Base-by-base conservation (phyloP, 1,140 invertebrate species). In the Coelopa frigida region DNA sequence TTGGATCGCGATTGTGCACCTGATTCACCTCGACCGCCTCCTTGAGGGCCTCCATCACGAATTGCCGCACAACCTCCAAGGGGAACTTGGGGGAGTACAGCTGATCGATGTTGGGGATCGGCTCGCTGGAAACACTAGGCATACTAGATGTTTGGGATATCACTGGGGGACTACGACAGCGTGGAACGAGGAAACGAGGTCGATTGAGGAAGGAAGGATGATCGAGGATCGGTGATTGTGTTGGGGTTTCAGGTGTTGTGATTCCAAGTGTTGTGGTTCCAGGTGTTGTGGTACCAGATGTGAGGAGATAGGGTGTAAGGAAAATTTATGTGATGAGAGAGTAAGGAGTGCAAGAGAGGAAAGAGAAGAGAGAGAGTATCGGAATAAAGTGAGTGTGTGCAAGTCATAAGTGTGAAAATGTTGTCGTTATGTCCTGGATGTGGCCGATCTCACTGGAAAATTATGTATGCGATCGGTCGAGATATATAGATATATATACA, bases 1-100 rank as follows among this genome's bases (percentile, higher is more conserved):
- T 94, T 0, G 96, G 94, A 77, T 99, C 97, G 48, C 96, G 75
- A 70, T 98, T 98, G 63, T 98, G 94, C 2, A 95, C 85, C 66
- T 97, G 94, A 69, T 97, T 97, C 49, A 94, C 87, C 59, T 89
- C 80, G 3, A 98, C 94, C 3, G 95, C 94, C 56, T 94, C 89
- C 37, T 87, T 85, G 10, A 99, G 73, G 1, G 94, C 89, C 56
- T 82, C 80, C 91, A 99, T 98, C 7, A 95, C 86, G 67, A 93
- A 95, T 62, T 91, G 83, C 48, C 96, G 83, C 1, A 99, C 87
- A 27, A 87, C 80, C 60, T 96, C 89, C 61, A 99, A 76, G 1
- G 94, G 92, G 71, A 99, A 97, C 67, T 82, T 82, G 11, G 97
- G 97, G 44, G 89, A 94, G 67, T 93, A 90, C 10, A 98, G 73